These are phyloP conservation scores for Amblyraja radiata DNA, from an alignment of 2,797 vertebrate species.

Conservation along the genomic window DNA sequence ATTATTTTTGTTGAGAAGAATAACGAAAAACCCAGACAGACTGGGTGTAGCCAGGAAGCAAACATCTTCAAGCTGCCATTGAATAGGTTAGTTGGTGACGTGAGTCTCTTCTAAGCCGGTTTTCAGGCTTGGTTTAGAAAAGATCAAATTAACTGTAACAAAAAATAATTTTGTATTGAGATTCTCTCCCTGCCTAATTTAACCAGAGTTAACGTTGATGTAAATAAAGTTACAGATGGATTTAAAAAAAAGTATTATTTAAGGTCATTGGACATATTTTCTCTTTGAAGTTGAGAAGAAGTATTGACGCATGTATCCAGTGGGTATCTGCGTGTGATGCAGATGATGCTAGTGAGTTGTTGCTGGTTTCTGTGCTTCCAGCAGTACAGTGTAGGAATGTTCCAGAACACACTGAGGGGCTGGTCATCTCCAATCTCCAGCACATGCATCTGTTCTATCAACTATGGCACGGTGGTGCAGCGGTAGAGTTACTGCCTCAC, in stretches of 20 bases:
- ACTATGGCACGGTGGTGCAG: no score
- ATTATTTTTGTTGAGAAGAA: neutral
- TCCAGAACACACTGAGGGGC: no score
- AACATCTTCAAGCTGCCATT: neutral
- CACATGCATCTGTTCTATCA: no score
- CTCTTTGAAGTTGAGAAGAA: neutral
- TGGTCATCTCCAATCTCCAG: neutral
- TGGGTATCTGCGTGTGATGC: neutral
- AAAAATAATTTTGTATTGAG: neutral
- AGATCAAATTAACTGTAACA: constrained; percentile 22
- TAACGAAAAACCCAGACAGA: neutral
- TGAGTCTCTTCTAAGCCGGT: neutral
- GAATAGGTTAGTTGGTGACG: neutral
- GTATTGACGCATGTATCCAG: neutral
- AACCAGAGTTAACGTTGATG: neutral
- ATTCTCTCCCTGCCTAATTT: constrained; percentile 17
- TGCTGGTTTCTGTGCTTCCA: neutral
- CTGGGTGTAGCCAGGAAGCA: neutral
- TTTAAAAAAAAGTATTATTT: constrained; percentile 31
- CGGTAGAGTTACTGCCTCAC: no score
- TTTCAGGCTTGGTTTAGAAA: constrained; percentile 3
- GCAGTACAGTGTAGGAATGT: neutral
- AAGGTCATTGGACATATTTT: constrained; percentile 21
- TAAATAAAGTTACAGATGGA: constrained; percentile 13
- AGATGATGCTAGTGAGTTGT: neutral